Evolutionary conservation across 2,113 vertebrate species (phyloP).

Genomic region (Gambusia holbrooki): DNA sequence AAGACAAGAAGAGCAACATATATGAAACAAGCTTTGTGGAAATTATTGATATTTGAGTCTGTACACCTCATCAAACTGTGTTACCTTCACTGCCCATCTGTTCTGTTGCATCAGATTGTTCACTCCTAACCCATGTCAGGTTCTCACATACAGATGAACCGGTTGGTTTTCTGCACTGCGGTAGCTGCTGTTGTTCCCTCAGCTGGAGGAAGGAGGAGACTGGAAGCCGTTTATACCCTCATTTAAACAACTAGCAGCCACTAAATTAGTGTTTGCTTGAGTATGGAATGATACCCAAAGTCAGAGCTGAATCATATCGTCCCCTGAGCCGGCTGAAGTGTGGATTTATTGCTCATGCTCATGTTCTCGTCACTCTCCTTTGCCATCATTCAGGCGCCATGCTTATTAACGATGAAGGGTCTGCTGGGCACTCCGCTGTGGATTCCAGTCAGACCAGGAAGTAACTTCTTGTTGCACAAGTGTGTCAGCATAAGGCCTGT

Average conservation of each 20-base stretch:
- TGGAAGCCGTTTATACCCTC: conserved; percentile 29
- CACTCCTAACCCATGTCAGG: background rate
- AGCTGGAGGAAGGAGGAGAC: conserved; percentile 53
- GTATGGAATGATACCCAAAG: conserved; percentile 26
- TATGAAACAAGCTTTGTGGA: too few relatives aligned
- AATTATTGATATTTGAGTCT: too few relatives aligned
- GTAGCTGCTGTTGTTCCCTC: conserved; percentile 43
- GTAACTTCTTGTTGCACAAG: conserved; percentile 41
- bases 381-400: conserved; percentile 27
- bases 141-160: conserved; percentile 15
- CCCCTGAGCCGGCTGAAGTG: background rate
- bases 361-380: conserved; percentile 5
- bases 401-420: background rate
- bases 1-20: too few relatives aligned
- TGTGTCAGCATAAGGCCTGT: conserved; percentile 9
- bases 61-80: background rate
- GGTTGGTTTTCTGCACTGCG: conserved; percentile 47
- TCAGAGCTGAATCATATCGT: background rate
- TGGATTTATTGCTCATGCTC: background rate
- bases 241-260: conserved; percentile 31
- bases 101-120: background rate
- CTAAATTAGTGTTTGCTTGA: conserved; percentile 4
- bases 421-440: background rate
- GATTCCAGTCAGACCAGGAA: conserved; percentile 28
- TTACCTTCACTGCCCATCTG: background rate